Percentiles rank a stretch among this genome's conserved stretches.
Evolutionary conservation across 2,113 vertebrate species (phyloP).

Genomic region (Nothobranchius kuhntae): DNA sequence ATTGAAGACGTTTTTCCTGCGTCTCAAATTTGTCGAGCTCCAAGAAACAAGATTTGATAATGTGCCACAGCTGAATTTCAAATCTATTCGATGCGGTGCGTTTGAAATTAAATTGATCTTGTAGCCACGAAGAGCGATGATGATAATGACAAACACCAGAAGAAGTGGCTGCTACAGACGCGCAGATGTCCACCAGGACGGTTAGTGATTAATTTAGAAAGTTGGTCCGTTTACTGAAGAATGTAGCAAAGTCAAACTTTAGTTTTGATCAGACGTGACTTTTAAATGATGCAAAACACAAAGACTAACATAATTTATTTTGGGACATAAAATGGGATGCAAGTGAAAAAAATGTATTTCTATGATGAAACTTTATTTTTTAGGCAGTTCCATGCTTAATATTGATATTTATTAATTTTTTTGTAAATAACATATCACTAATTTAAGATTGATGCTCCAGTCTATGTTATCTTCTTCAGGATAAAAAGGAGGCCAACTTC

Average conservation of each 20-base stretch:
- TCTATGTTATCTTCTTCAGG: too few species aligned
- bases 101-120: constrained; percentile 53
- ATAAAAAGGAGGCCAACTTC: too few species aligned
- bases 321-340: not conserved
- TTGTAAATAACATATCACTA: too few species aligned
- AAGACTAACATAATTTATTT: constrained; percentile 21
- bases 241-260: constrained; percentile 15
- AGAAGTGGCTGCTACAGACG: not conserved
- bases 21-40: constrained; percentile 49
- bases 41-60: constrained; percentile 59
- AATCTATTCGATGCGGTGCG: constrained; percentile 18
- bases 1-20: constrained; percentile 43
- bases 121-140: constrained; percentile 6
- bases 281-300: constrained; percentile 10
- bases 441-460: too few species aligned
- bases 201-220: constrained; percentile 21
- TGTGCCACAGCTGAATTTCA: constrained; percentile 27
- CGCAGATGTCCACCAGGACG: constrained; percentile 17
- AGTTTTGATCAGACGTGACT: not conserved
- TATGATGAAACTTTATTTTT: too few species aligned
- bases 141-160: constrained; percentile 17
- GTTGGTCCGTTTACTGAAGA: constrained; percentile 7
- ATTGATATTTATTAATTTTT: too few species aligned
- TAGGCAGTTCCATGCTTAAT: too few species aligned
- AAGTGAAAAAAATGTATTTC: not conserved